Evolutionary conservation across 2,888 invertebrate species (phyloP).

Genomic region (Pogonocherus hispidulus): DNA sequence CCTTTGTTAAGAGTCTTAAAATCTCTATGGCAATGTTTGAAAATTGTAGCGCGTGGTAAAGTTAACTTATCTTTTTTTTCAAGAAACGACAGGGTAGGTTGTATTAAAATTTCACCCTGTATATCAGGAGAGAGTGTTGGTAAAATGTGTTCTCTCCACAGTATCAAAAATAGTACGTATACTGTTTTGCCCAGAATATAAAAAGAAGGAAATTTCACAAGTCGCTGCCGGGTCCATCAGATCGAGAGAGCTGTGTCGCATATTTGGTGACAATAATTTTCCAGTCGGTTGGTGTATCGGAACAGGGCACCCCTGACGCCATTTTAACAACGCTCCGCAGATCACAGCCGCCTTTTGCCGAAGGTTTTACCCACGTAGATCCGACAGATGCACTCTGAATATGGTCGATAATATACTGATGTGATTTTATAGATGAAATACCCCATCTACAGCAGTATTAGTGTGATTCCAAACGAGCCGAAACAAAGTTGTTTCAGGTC

Average conservation of each 20-base stretch:
- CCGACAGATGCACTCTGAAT: slow-evolving; percentile 51
- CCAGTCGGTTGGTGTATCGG: slow-evolving; percentile 61
- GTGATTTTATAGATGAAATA: slow-evolving; percentile 68
- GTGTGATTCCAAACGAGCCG: slow-evolving; percentile 61
- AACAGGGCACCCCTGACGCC: slow-evolving; percentile 54
- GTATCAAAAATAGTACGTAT: not conserved
- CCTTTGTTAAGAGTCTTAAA: too few species aligned
- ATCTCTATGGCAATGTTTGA: too few species aligned
- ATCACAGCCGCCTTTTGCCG: slow-evolving; percentile 62
- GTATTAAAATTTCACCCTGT: too few species aligned
- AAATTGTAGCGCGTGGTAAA: too few species aligned
- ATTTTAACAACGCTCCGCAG: slow-evolving; percentile 63
- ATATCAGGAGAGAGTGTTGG: too few species aligned
- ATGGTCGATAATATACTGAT: slow-evolving; percentile 65
- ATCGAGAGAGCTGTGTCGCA: slow-evolving; percentile 45
- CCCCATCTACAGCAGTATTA: slow-evolving; percentile 60
- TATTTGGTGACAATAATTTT: slow-evolving; percentile 63
- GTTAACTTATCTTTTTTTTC: too few species aligned
- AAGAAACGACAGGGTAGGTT: too few species aligned
- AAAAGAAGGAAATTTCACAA: slow-evolving; percentile 24
- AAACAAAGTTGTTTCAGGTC: slow-evolving; percentile 60
- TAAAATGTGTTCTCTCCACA: too few species aligned
- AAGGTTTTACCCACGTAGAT: slow-evolving; percentile 49
- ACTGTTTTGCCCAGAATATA: not conserved
- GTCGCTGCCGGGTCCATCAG: slow-evolving; percentile 41